phyloP scores from a whole-genome alignment of 2,888 invertebrate genomes.

The Andrena minutula region DNA sequence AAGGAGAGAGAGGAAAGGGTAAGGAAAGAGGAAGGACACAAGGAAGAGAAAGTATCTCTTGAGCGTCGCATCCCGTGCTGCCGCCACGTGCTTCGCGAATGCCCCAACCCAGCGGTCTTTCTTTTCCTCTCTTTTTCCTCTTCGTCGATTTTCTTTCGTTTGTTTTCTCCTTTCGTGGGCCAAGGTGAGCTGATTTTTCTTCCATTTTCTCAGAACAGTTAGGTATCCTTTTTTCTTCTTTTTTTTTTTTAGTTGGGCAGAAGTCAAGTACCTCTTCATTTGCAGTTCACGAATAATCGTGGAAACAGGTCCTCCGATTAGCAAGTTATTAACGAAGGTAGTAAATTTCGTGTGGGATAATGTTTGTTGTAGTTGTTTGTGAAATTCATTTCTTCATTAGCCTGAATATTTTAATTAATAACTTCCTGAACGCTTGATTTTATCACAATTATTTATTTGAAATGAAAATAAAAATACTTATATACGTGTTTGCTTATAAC shows the following conservation, averaged over 20 bases:
- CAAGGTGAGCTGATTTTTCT: not conserved
- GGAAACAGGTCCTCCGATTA: not conserved
- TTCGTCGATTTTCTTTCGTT: constrained; percentile 24
- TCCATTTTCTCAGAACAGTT: not conserved
- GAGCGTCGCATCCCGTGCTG: constrained; percentile 36
- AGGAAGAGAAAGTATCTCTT: constrained; percentile 60
- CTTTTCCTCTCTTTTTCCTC: not conserved
- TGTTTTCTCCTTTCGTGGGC: not conserved
- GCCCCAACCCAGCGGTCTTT: constrained; percentile 26
- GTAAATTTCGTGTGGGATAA: no score
- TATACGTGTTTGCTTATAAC: no score
- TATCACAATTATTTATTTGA: no score
- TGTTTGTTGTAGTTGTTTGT: no score
- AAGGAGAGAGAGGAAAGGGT: constrained; percentile 35
- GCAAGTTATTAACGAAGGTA: not conserved
- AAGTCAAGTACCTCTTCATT: not conserved
- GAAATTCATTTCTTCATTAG: no score
- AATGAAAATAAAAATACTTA: no score
- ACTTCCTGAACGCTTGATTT: no score
- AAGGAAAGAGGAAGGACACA: constrained; percentile 31
- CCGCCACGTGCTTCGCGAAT: constrained; percentile 61
- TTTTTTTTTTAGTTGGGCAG: not conserved
- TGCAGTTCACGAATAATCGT: not conserved
- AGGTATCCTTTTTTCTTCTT: not conserved
- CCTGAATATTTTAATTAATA: no score